Evolutionary conservation across 1,140 invertebrate species (phyloP), one percentile per base, ranked within the genome.

Genomic region (Diorhabda carinulata): DNA sequence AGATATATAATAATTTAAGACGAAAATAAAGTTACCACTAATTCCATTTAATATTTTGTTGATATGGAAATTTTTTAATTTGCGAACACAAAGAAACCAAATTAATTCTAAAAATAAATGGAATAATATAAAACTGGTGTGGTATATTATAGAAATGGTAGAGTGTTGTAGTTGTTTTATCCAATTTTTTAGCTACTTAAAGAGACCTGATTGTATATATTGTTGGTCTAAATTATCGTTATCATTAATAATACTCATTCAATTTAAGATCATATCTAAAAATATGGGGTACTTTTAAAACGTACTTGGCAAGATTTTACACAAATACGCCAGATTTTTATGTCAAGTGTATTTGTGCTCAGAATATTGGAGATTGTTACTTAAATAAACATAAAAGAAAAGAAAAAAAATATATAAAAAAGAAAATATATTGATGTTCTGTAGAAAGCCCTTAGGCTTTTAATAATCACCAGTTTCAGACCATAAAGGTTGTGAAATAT

Each of bases 371-470:
- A 7, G 43, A 60, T 56, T 70, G 72, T 73, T 73, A 73, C 72
- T 73, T 73, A 73, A 73, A 8, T 8, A 52, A 52, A 52, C 47
- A 6, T 52, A 52, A 52, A 52, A 52, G 9, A 52, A 52, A 52
- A 52, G 6, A 8, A 52, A 6, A 52, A 52, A 52, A 25, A 25
- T 25, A 25, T 25, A 25, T 25, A 25, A 25, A 25, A 25, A 25
- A 25, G 25, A 60, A 61, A 61, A 69, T 72, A 72, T 72, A 72
- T 72, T 62, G 64, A 67, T 72, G 71, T 72, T 69, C 71, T 72
- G 71, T 72, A 72, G 71, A 57, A 69, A 43, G 71, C 71, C 68
- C 68, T 72, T 67, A 70, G 71, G 68, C 71, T 64, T 70, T 70
- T 67, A 70, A 70, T 58, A 59, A 68, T 68, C 65, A 67, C 57